These are phyloP conservation scores for Arge pagana DNA, from an alignment of 2,888 invertebrate genomes.

Conservation along the genomic window DNA sequence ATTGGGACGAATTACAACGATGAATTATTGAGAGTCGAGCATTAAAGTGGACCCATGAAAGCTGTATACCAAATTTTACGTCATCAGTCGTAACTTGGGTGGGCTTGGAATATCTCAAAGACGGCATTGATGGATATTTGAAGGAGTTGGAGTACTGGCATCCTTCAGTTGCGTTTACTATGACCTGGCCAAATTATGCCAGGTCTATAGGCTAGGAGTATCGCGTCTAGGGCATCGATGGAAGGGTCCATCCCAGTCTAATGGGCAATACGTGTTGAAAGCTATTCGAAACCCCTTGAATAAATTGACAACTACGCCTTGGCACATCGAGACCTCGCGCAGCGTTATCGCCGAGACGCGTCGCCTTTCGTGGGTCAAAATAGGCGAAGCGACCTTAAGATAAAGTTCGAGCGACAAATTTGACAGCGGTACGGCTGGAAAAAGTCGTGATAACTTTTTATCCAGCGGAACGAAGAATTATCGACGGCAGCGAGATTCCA, in stretches of 20 bases:
- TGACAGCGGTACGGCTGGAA: no score
- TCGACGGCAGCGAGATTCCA: no score
- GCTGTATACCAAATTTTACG: no score
- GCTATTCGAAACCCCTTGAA: constrained; percentile 12
- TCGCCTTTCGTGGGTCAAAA: not conserved
- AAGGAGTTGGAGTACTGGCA: constrained; percentile 5
- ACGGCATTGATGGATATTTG: constrained; percentile 19
- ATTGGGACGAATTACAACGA: no score
- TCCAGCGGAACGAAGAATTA: no score
- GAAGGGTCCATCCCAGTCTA: constrained; percentile 18
- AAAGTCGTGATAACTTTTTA: no score
- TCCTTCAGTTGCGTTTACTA: constrained; percentile 7
- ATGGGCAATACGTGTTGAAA: constrained; percentile 21
- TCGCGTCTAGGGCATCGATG: constrained; percentile 11
- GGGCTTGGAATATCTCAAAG: constrained; percentile 16
- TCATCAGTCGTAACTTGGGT: constrained; percentile 7
- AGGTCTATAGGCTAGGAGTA: not conserved
- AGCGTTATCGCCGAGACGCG: not conserved
- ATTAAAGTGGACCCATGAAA: no score
- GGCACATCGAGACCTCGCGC: no score
- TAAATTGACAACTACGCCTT: constrained; percentile 19
- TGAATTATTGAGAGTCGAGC: no score
- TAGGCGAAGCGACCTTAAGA: constrained; percentile 1
- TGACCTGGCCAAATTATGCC: constrained; percentile 12
- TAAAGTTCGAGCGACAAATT: no score